Evolutionary conservation across 2,888 invertebrate genomes (phyloP), one percentile per base, ranked within the genome.

Genomic region (Leptinotarsa juncta): DNA sequence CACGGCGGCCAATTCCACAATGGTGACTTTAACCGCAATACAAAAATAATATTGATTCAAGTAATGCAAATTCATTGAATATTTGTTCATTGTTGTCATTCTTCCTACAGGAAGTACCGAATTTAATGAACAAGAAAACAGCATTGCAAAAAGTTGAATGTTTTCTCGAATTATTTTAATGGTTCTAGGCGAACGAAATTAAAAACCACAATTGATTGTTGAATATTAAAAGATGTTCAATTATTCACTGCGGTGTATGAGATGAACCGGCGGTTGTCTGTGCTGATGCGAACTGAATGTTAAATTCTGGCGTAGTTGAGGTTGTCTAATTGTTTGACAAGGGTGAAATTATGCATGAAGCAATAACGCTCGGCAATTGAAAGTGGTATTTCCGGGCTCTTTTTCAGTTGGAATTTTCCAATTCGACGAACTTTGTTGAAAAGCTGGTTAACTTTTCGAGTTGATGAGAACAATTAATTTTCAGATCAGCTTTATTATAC

Each of bases 191-290:
- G 69, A 42, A n/a, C 42, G n/a, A 69, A 69, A 68, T 68, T 49
- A 69, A 69, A 69, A 69, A 60, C 42, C 69, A 57, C 57, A 57
- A 69, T 69, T 69, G 69, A 69, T 48, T 57, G 69, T 32, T 69
- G 57, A 69, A 55, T 55, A 55, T 16, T 68, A 42, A 53, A 68
- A 49, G 57, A 48, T 57, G 57, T 69, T 69, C 57, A 69, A 69
- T 57, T 69, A 69, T 69, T 69, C 32, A 69, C 60, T 18, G 55
- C 15, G 69, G 57, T 57, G 48, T 42, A 69, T 55, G 57, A 57
- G 57, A 69, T 69, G 55, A 60, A 32, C 42, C 20, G 48, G 3
- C 42, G 23, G 69, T 57, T 48, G 48, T 57, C 48, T 69, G 55
- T 69, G 42, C 57, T 69, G 69, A 69, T 69, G 69, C 69, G n/a